phyloP scores from a whole-genome alignment of 1,140 invertebrate species.

The Magallana ariakensis region DNA sequence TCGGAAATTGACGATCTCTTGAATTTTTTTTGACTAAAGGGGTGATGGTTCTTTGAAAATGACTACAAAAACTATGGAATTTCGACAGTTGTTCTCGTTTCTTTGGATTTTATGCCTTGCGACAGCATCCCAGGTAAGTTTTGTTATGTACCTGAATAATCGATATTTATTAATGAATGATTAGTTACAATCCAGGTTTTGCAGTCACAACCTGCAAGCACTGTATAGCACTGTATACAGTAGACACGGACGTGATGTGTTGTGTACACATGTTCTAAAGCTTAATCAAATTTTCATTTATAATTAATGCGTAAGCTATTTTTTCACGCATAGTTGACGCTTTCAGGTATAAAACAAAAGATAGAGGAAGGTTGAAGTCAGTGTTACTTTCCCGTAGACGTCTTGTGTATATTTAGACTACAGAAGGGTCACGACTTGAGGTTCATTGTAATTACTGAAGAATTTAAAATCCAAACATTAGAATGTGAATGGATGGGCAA shows the following conservation, averaged over 20 bases:
- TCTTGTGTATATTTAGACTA: not conserved
- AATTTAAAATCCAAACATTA: constrained; percentile 3
- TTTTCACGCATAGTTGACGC: not conserved
- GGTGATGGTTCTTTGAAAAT: not conserved
- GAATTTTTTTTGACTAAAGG: not conserved
- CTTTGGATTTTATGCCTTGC: not conserved
- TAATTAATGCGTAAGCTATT: constrained; percentile 21
- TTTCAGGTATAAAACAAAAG: not conserved
- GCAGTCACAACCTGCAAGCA: not conserved
- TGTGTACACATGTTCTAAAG: not conserved
- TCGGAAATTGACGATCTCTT: not conserved
- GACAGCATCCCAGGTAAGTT: constrained; percentile 34
- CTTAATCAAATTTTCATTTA: constrained; percentile 21
- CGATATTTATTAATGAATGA: not conserved
- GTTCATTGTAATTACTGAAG: not conserved
- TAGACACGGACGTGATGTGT: not conserved
- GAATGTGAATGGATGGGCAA: constrained; percentile 2
- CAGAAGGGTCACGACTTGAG: not conserved
- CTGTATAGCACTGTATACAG: not conserved
- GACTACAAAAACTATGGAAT: constrained; percentile 12
- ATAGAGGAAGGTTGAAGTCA: too few species aligned
- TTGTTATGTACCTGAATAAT: not conserved
- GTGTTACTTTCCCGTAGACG: too few species aligned
- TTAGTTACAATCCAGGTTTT: not conserved
- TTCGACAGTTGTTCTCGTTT: not conserved